Base-by-base conservation (phyloP, 2,113 vertebrate genomes). In the Chaetodon trifascialis region DNA sequence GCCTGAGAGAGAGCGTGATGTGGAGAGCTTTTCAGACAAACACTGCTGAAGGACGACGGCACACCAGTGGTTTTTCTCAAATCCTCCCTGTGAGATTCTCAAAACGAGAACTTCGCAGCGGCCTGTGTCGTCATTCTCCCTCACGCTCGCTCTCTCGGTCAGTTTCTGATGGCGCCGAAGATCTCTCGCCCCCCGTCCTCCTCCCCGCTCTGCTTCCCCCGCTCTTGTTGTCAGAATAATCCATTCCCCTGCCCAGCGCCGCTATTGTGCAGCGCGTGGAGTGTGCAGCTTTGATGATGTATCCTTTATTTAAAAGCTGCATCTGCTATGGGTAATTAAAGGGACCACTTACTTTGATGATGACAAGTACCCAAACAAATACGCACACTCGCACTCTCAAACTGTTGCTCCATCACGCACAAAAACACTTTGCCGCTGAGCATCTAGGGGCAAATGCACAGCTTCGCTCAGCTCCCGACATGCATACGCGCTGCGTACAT, bases 291-390 rank as follows among this genome's bases (percentile, higher is more conserved):
- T 94, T 92, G 83, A 92, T 94, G 88, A 93, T 94, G 85, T 90
- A 83, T 89, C 89, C 90, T 82, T 89, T 95, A 93, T 95, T 96
- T 95, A 95, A 95, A 93, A 91, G 79, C 87, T 94, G 87, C 93
- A 95, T 96, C 92, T 95, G 92, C 88, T 89, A 94, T 94, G 94
- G 80, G 94, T 95, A 94, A 96, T 95, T 95, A 95, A 95, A 93
- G 62, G 58, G 78, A 67, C 67, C 90, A 90, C 93, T 94, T 93
- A 88, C 94, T 95, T 95, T 96, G 93, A 95, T 93, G 89, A 90
- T 81, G 81, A 93, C 86, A 86, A 94, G 92, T 84, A 62, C 89
- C 71, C 79, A 78, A 73, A 89, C 86, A 89, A 90, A 91, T 76
- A 74, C 9, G 30, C 80, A 56, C 90, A 52, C 76, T 64, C 65